A percentile compares a stretch with the other conserved stretches of the same genome.
Conservation (phyloP, 2,888 invertebrate species). For the Gisinianus flammeolus region DNA sequence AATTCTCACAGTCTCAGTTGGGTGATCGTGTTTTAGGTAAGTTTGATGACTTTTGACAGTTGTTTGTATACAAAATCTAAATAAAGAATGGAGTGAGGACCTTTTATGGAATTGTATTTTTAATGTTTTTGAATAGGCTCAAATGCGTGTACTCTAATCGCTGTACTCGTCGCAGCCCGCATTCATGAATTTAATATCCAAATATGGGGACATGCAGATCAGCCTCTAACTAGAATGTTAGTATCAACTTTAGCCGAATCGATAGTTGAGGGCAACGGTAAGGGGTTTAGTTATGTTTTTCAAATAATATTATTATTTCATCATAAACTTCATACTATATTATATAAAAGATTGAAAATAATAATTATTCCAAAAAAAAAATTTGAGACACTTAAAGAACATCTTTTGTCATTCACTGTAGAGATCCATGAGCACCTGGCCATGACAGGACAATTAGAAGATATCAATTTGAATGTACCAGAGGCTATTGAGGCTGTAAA, state of each 20-base stretch:
- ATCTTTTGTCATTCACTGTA: no score
- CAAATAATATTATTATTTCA: no score
- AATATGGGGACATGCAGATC: constrained; percentile 53
- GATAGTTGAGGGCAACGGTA: constrained; percentile 57
- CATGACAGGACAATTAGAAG: constrained; percentile 45
- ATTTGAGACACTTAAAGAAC: no score
- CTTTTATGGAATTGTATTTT: not conserved
- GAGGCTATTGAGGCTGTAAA: constrained; percentile 46
- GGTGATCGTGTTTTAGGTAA: constrained; percentile 56
- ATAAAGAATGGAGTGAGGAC: not conserved
- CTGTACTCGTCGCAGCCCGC: constrained; percentile 48
- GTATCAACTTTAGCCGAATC: constrained; percentile 55
- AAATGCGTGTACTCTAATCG: constrained; percentile 56
- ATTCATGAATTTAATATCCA: constrained; percentile 52
- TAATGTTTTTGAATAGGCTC: constrained; percentile 43
- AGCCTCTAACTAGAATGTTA: constrained; percentile 53
- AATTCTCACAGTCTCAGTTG: constrained; percentile 56
- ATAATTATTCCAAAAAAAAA: no score
- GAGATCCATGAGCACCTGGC: constrained; percentile 49
- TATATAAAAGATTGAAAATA: no score
- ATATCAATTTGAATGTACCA: constrained; percentile 53
- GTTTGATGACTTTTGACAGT: not conserved
- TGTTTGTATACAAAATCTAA: not conserved
- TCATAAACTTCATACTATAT: no score
- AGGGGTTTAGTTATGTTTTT: no score